These are phyloP conservation scores for Etheostoma cragini DNA, from an alignment of 2,113 vertebrate species.

Conservation along the genomic window DNA sequence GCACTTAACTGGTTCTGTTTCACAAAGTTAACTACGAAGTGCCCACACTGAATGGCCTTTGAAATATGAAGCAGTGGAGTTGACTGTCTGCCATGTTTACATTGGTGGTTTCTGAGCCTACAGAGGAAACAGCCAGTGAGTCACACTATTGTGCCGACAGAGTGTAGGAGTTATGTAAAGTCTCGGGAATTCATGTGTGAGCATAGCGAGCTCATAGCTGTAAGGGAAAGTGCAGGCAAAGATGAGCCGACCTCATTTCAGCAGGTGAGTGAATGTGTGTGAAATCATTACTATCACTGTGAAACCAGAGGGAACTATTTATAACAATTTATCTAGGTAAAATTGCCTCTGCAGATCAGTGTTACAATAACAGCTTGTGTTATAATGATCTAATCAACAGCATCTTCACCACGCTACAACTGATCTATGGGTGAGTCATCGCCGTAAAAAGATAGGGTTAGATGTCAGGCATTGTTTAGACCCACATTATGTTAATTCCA, in stretches of 20 bases:
- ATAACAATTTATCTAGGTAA: neutral
- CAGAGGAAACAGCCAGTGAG: conserved; percentile 57
- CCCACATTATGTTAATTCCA: neutral
- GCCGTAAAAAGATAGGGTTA: neutral
- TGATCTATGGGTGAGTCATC: neutral
- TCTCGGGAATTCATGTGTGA: conserved; percentile 21
- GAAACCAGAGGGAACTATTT: neutral
- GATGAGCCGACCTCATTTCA: neutral
- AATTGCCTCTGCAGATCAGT: neutral
- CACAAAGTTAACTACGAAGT: neutral
- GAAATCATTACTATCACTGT: neutral
- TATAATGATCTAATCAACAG: neutral
- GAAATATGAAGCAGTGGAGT: conserved; percentile 33
- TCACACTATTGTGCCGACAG: conserved; percentile 39
- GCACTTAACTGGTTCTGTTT: too few species aligned
- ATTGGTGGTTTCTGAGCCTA: conserved; percentile 53
- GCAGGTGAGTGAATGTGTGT: neutral
- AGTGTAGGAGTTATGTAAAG: conserved; percentile 47
- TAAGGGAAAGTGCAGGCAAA: neutral
- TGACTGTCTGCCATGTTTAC: conserved; percentile 55
- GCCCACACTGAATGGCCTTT: conserved; percentile 1
- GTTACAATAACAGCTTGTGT: neutral
- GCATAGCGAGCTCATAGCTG: neutral
- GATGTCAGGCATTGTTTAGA: neutral
- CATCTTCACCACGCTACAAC: conserved; percentile 5